These are phyloP conservation scores for Theocolax elegans DNA, from an alignment of 1,140 invertebrate genomes.

Conservation along the genomic window DNA sequence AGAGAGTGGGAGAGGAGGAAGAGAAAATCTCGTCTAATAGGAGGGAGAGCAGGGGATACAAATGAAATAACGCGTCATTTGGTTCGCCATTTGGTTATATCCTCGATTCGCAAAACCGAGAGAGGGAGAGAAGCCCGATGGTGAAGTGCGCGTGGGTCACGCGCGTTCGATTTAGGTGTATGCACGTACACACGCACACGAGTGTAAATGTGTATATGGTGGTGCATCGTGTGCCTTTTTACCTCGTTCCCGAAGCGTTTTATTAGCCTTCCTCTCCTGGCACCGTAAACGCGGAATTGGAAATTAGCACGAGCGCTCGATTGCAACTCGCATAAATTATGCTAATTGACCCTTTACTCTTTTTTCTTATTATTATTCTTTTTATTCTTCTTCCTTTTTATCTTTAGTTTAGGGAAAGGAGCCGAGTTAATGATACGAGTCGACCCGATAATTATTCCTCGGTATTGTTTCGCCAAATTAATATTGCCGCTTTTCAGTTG, in stretches of 20 bases:
- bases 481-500: too few species aligned
- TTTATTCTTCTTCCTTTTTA: background rate
- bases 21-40: too few species aligned
- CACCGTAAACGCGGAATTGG: constrained; percentile 13
- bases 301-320: constrained; percentile 25
- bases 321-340: constrained; percentile 22
- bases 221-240: constrained; percentile 1
- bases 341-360: constrained; percentile 7
- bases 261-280: background rate
- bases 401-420: background rate
- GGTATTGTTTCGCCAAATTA: constrained; percentile 4
- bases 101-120: background rate
- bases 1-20: too few species aligned
- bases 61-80: constrained; percentile 12
- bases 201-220: too few species aligned
- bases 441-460: background rate
- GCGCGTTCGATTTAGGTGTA: too few species aligned
- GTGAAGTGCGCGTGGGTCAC: too few species aligned
- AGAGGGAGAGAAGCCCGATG: background rate
- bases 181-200: background rate
- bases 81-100: too few species aligned
- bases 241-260: background rate
- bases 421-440: background rate
- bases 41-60: too few species aligned
- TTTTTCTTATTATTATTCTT: background rate